Base-by-base conservation (phyloP, 2,113 vertebrate genomes). In the Orthonyx spaldingii region DNA sequence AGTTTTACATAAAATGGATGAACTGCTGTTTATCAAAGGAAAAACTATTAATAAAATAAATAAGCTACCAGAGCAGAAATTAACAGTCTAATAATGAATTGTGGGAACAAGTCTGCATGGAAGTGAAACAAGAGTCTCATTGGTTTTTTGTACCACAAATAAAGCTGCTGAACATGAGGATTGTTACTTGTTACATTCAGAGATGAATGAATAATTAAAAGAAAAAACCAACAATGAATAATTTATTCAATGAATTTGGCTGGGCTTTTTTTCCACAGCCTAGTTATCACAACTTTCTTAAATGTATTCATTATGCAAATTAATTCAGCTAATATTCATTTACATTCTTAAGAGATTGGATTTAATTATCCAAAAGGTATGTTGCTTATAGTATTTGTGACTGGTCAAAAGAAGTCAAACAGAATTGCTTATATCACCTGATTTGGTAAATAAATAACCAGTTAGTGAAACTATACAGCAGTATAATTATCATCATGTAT, bases 191-290 rank as follows among this genome's bases (percentile, higher is more conserved):
- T 81, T 93, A 91, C 78, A 85, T 89, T 94, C 28, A 83, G 78
- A 95, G 59, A 24, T 89, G 70, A 96, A 93, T 91, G 87, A 96
- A 80, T 93, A 95, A 94, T 93, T 95, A 89, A 86, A 76, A 82
- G 24, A 16, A 56, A 92, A 91, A 90, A 70, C 14, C 53, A 50
- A 2, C 27, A 83, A 81, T 66, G 50, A 93, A 89, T 94, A 93
- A 96, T 93, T 94, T 95, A 96, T 96, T 96, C 89, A 95, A 84
- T 89, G 53, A 85, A 76, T 87, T 91, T 95, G 8, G 12, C 39
- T 78, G 63, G 10, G 16, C 69, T 69, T 94, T 87, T 85, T 80
- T 41, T 2, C 44, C 81, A 42, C 65, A 89, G 42, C n/a, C 3
- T 91, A 79, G 52, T 79, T 77, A 93, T 95, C 87, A 69, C 70